A percentile compares a stretch with the other conserved stretches of the same genome.
These are phyloP conservation scores for Acleris cristana DNA, from an alignment of 2,888 invertebrate genomes.

Conservation along the genomic window DNA sequence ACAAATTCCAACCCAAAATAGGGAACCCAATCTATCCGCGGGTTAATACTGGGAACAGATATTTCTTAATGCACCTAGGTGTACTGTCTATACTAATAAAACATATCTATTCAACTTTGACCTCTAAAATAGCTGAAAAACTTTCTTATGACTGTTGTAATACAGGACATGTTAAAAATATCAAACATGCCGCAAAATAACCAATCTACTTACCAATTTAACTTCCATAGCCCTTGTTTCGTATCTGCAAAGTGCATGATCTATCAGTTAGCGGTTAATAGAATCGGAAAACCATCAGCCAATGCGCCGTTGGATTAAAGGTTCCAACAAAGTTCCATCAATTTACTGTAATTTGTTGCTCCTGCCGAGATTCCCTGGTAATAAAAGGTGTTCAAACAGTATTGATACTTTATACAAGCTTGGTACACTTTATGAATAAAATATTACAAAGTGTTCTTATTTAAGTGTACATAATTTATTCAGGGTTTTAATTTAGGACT, in stretches of 20 bases:
- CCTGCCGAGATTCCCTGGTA: slow-evolving; percentile 24
- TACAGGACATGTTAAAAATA: too few relatives aligned
- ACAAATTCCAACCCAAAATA: too few relatives aligned
- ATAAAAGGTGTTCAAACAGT: slow-evolving; percentile 14
- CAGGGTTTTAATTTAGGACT: too few relatives aligned
- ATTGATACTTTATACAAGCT: background rate
- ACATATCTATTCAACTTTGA: too few relatives aligned
- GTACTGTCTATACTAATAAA: too few relatives aligned
- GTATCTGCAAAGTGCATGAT: slow-evolving; percentile 25
- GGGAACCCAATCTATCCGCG: too few relatives aligned
- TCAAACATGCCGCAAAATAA: too few relatives aligned
- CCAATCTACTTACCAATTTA: background rate
- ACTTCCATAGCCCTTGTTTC: background rate
- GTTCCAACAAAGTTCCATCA: slow-evolving; percentile 37
- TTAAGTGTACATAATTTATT: too few relatives aligned
- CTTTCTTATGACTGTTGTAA: too few relatives aligned
- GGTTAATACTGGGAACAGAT: too few relatives aligned
- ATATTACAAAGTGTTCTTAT: background rate
- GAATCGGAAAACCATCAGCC: slow-evolving; percentile 38
- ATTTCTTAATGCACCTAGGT: too few relatives aligned
- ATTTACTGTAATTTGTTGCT: slow-evolving; percentile 35
- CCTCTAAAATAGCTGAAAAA: too few relatives aligned
- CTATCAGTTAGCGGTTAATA: slow-evolving; percentile 33
- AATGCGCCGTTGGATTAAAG: slow-evolving; percentile 37
- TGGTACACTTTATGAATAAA: background rate